Evolutionary conservation across 1,140 invertebrate species (phyloP), one percentile per base, ranked within the genome.

Genomic region (Drosophila navojoa): DNA sequence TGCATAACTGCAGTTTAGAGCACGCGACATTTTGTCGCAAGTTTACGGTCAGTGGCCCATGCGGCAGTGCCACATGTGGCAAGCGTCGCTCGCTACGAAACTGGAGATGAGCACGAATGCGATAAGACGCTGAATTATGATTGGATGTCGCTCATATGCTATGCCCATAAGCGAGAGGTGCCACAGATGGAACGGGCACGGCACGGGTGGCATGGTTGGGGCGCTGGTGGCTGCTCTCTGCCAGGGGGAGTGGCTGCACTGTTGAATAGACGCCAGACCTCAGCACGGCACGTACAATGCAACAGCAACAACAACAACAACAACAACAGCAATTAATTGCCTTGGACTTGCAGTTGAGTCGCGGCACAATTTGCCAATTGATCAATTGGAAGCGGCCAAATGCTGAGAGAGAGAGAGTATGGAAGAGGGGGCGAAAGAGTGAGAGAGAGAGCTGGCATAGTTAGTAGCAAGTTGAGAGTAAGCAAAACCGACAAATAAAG

Each of bases 1-100:
- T 87, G 77, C 84, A 87, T 87, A 87, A 87, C 82, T 87, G 82
- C 82, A 89, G 79, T 87, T 87, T 82, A 89, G 82, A 87, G 82
- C 82, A 87, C 82, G 82, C 82, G 82, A 87, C 82, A 87, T 87
- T 87, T 87, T 87, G 79, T 87, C 66, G 76, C 76, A 87, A 89
- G 84, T 87, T 87, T 87, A 87, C 77, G 81, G 81, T 85, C 81
- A 59, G 52, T 76, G 81, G 68, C 62, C 16, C 47, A 44, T 50
- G 29, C 15, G 22, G 61, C 7, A n/a, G n/a, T 29, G 60, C 60
- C 47, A 27, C 38, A n/a, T 13, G 22, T 25, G 49, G 61, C 29
- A 16, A 25, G 11, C 16, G 32, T 32, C n/a, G 45, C 42, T 32
- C n/a, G 45, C 19, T 84, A 75, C 60, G 81, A 78, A 76, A 78